These are phyloP conservation scores for Oligia fasciuncula DNA, from an alignment of 2,888 invertebrate species.

Conservation along the genomic window DNA sequence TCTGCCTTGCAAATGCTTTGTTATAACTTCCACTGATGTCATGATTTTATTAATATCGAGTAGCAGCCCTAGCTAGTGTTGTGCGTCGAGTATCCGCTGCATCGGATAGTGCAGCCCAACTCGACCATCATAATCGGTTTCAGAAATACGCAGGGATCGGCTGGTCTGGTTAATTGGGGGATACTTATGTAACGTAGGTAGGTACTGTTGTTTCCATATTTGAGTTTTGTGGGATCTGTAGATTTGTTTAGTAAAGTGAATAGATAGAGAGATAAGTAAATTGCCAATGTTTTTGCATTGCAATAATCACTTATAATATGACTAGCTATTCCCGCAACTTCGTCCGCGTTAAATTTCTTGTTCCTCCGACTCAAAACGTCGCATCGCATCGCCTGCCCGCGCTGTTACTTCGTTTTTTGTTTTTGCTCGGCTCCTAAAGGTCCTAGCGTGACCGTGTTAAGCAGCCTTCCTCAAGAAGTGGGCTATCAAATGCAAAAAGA, in stretches of 20 bases:
- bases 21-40: slow-evolving; percentile 20
- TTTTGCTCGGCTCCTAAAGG: too few relatives aligned
- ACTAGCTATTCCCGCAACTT: too few relatives aligned
- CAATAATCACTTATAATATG: neutral
- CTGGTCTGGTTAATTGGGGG: slow-evolving; percentile 15
- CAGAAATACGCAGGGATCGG: slow-evolving; percentile 33
- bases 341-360: too few relatives aligned
- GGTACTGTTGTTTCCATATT: slow-evolving; percentile 17
- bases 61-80: slow-evolving; percentile 52
- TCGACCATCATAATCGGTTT: slow-evolving; percentile 49
- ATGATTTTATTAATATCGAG: slow-evolving; percentile 18
- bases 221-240: neutral
- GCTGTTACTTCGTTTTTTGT: too few relatives aligned
- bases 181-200: slow-evolving; percentile 1
- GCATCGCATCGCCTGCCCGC: too few relatives aligned
- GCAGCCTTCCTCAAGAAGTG: too few relatives aligned
- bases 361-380: too few relatives aligned
- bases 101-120: slow-evolving; percentile 34
- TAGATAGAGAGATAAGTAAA: neutral
- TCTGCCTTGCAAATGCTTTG: slow-evolving; percentile 42
- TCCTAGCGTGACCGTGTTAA: too few relatives aligned
- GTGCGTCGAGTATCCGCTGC: slow-evolving; percentile 37
- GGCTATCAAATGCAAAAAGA: too few relatives aligned
- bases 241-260: neutral
- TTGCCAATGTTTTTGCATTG: neutral